These are phyloP conservation scores for Leptodactylus fallax DNA, from an alignment of 2,797 vertebrate species.

Conservation along the genomic window DNA sequence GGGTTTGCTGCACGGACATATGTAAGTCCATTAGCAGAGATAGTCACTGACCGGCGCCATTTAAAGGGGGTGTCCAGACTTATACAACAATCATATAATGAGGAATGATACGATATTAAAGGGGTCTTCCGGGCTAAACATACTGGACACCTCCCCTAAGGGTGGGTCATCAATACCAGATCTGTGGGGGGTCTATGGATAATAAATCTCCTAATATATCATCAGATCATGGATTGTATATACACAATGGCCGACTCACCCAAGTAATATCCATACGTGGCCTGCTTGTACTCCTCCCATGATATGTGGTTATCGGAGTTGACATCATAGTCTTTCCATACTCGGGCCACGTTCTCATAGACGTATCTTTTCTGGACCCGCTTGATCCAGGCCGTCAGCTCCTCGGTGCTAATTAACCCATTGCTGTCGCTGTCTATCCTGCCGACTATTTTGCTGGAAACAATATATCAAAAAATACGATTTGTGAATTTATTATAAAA, in stretches of 20 bases:
- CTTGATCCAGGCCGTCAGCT: slow-evolving; percentile 95
- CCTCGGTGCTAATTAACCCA: slow-evolving; percentile 85
- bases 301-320: slow-evolving; percentile 94
- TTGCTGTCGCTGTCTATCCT: slow-evolving; percentile 88
- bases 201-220: too few relatives aligned
- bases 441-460: slow-evolving; percentile 89
- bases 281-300: slow-evolving; percentile 98
- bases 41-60: background rate
- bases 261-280: slow-evolving; percentile 95
- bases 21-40: background rate
- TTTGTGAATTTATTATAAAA: too few relatives aligned
- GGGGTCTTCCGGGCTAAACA: too few relatives aligned
- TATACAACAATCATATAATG: too few relatives aligned
- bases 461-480: too few relatives aligned
- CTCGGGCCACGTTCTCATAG: slow-evolving; percentile 95
- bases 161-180: too few relatives aligned
- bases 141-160: too few relatives aligned
- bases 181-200: too few relatives aligned
- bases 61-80: background rate
- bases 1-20: slow-evolving; percentile 84
- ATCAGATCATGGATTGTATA: background rate
- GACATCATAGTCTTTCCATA: slow-evolving; percentile 95
- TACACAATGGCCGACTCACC: slow-evolving; percentile 74
- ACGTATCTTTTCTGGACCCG: slow-evolving; percentile 96
- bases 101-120: too few relatives aligned